Evolutionary conservation across 2,888 invertebrate species (phyloP), one percentile per base, ranked within the genome.

Genomic region (Aleiodes testaceus): DNA sequence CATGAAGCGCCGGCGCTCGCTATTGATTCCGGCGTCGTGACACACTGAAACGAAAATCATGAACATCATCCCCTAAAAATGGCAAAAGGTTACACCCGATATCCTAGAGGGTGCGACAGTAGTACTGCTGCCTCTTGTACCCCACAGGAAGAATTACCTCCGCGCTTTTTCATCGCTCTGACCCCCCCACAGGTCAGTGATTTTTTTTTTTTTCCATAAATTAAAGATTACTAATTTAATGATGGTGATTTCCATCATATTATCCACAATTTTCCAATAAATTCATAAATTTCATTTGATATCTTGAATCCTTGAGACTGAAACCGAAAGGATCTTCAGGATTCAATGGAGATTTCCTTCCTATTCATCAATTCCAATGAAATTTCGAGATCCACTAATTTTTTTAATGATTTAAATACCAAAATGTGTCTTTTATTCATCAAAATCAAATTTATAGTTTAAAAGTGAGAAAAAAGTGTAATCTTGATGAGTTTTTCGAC

Each of bases 21-120:
- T 86, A 86, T 86, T 85, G 85, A 86, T 86, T 85, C 81, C 74
- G 77, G 70, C 68, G 66, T 69, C 68, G 66, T 42, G 36, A 44
- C 66, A 50, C 14, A 63, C 45, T n/a, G 47, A 22, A 26, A 47
- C 12, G 30, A 44, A 63, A 52, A 52, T 36, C 45, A 22, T 50
- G 14, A 61, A 42, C 47, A 50, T 69, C 70, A 16, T 69, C 45
- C 65, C 50, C 70, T 36, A 36, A 36, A 63, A 66, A 73, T 74
- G 71, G 75, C 74, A 79, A 79, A 82, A 85, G 81, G 81, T 82
- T 81, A 78, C 76, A 9, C n/a, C 78, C 79, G 69, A 79, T 79
- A 77, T 77, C 79, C 78, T 81, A 83, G 82, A 85, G 82, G 85
- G 84, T 83, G 84, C 85, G 82, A 85, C 84, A 84, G 85, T 85